Percentiles rank a stretch among this genome's conserved stretches.
Evolutionary conservation across 2,888 invertebrate genomes (phyloP).

Genomic region (Hemistola chrysoprasaria): DNA sequence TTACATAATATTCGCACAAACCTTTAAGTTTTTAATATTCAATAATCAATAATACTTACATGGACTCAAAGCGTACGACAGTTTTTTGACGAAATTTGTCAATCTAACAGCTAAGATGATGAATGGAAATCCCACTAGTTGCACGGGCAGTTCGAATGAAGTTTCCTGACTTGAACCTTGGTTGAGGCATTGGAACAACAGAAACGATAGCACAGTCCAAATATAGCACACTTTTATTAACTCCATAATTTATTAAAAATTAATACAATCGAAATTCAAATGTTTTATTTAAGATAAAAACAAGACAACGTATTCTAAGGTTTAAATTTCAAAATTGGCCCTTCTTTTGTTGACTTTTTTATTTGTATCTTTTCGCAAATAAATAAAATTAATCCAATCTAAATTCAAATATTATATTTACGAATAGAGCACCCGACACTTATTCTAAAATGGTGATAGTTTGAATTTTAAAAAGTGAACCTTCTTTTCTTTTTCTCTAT

Average conservation of each 20-base stretch:
- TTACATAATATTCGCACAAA: too few species aligned
- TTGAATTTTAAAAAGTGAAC: neutral
- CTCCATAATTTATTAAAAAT: constrained; percentile 50
- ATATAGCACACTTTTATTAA: constrained; percentile 59
- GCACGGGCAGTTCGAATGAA: constrained; percentile 86
- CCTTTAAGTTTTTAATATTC: too few species aligned
- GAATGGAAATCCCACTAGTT: constrained; percentile 91
- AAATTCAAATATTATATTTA: too few species aligned
- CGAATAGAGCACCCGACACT: too few species aligned
- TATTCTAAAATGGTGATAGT: too few species aligned
- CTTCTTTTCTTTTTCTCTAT: neutral
- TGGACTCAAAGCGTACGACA: constrained; percentile 86
- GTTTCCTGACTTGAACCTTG: constrained; percentile 55
- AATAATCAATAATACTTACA: constrained; percentile 30
- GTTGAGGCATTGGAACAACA: constrained; percentile 59
- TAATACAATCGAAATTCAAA: neutral
- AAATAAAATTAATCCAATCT: too few species aligned
- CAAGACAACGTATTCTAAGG: neutral
- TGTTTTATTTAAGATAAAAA: too few species aligned
- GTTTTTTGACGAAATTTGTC: constrained; percentile 91
- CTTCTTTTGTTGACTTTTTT: neutral
- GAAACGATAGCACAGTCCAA: constrained; percentile 52
- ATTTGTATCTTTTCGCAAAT: constrained; percentile 5
- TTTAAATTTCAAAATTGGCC: neutral
- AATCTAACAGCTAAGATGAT: constrained; percentile 90